Percentiles rank a stretch among this genome's conserved stretches.
Evolutionary conservation across 1,140 invertebrate species (phyloP).

Genomic region (Lysiphlebus fabarum): DNA sequence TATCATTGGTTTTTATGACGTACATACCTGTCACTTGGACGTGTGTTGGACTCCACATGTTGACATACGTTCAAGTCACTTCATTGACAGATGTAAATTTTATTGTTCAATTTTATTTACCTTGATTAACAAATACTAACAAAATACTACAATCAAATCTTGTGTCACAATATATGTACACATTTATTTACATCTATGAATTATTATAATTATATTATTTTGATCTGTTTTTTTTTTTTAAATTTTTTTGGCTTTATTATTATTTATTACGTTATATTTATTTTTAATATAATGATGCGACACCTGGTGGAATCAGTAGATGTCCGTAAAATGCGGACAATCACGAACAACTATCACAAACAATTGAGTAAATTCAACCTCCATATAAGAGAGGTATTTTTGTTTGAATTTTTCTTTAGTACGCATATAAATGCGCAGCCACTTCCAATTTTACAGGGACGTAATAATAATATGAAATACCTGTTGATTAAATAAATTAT

Average conservation of each 20-base stretch:
- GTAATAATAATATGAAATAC: slow-evolving; percentile 3
- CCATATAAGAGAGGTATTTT: neutral
- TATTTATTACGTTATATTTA: neutral
- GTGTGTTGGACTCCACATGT: slow-evolving; percentile 82
- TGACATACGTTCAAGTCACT: slow-evolving; percentile 4
- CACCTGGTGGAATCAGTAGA: slow-evolving; percentile 7
- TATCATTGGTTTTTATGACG: too few species aligned
- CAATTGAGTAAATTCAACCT: neutral
- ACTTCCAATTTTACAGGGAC: slow-evolving; percentile 13
- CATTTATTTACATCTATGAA: too few species aligned
- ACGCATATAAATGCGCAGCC: slow-evolving; percentile 11
- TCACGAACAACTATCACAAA: slow-evolving; percentile 27
- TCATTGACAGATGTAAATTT: neutral
- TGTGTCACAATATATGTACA: too few species aligned
- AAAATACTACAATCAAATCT: too few species aligned
- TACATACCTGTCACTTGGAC: slow-evolving; percentile 73
- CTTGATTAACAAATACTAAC: too few species aligned
- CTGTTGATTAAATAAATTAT: too few species aligned
- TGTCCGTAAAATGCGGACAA: slow-evolving; percentile 19
- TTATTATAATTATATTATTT: too few species aligned
- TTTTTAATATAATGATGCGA: slow-evolving; percentile 6
- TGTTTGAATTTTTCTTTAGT: neutral
- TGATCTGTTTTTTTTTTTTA: neutral
- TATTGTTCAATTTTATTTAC: too few species aligned
- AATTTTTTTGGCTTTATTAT: neutral